Percentiles rank a stretch among this genome's conserved stretches.
Evolutionary conservation across 2,113 vertebrate genomes (phyloP).

Genomic region (Indicator maculatus): DNA sequence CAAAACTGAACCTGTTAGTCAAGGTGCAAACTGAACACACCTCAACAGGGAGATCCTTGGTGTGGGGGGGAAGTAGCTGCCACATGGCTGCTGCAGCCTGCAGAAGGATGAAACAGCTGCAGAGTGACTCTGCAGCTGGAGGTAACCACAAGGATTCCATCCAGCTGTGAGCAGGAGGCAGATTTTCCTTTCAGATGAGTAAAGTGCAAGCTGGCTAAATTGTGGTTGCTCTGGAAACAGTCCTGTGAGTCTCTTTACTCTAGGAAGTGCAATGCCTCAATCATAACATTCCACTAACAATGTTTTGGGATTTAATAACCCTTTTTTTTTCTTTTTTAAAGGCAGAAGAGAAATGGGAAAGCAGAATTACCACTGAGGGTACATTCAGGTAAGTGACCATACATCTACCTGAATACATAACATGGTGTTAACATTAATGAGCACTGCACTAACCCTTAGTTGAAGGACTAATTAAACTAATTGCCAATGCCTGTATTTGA

Average conservation of each 20-base stretch:
- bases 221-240: background rate
- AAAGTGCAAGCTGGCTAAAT: slow-evolving; percentile 12
- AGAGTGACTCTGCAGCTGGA: background rate
- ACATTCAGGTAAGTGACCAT: background rate
- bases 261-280: slow-evolving; percentile 16
- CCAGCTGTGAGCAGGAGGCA: slow-evolving; percentile 17
- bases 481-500: background rate
- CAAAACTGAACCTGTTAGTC: too few relatives aligned
- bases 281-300: slow-evolving; percentile 22
- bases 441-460: background rate
- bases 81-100: background rate
- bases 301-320: background rate
- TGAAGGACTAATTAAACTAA: slow-evolving; percentile 22
- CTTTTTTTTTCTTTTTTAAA: background rate
- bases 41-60: too few relatives aligned
- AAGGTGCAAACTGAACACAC: too few relatives aligned
- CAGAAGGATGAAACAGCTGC: background rate
- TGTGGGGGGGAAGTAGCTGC: background rate
- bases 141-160: background rate
- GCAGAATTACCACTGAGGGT: background rate
- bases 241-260: slow-evolving; percentile 11
- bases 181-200: background rate
- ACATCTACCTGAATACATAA: background rate
- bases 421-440: background rate
- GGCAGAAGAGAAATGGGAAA: background rate